Evolutionary conservation across 2,797 vertebrate genomes (phyloP).

Genomic region (Fratercula arctica): DNA sequence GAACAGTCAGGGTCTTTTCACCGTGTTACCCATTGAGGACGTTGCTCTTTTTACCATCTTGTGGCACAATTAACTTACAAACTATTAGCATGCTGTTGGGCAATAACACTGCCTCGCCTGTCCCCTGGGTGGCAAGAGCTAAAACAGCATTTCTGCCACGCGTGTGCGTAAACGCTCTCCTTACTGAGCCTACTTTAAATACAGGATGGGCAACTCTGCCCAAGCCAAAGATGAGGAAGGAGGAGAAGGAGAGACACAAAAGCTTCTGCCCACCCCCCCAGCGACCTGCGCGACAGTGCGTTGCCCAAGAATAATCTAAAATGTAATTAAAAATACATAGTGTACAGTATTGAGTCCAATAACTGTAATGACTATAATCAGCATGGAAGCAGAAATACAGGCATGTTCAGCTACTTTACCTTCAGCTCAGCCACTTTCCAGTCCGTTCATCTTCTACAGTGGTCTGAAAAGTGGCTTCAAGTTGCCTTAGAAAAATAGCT

Average conservation of each 20-base stretch:
- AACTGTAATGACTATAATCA: rapidly evolving
- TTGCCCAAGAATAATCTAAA: neutral
- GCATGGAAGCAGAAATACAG: neutral
- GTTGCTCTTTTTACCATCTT: neutral
- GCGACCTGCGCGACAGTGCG: rapidly evolving
- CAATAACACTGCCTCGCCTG: neutral
- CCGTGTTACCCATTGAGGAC: neutral
- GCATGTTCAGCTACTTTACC: neutral
- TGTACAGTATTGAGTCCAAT: neutral
- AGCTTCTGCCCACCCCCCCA: rapidly evolving
- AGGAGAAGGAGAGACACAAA: neutral
- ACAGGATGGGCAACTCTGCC: neutral
- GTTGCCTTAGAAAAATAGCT: neutral
- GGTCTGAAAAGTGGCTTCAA: neutral
- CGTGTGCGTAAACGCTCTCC: rapidly evolving
- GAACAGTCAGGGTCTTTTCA: neutral
- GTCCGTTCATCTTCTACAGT: rapidly evolving
- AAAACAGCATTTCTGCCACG: neutral
- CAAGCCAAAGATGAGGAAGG: neutral
- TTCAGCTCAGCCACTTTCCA: neutral
- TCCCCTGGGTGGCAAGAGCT: neutral
- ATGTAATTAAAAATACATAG: neutral
- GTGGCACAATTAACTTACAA: neutral
- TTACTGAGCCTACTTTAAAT: neutral
- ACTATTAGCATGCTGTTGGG: rapidly evolving